Conservation (phyloP, 92 coral and sea anemone species). For the Porites evermanni region DNA sequence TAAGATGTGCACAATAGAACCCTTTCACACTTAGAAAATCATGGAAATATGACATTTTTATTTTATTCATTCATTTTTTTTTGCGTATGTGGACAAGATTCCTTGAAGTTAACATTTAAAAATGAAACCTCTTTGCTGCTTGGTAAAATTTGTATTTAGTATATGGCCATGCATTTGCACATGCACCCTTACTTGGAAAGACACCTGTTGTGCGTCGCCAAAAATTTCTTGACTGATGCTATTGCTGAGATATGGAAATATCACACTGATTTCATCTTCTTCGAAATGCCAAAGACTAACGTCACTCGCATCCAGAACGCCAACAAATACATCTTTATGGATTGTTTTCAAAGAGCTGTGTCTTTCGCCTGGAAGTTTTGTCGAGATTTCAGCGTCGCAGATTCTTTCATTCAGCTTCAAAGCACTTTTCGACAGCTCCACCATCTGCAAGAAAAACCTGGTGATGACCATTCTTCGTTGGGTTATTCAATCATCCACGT, state of each 20-base stretch:
- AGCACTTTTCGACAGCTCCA: not conserved
- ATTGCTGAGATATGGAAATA: not conserved
- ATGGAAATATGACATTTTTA: too few relatives aligned
- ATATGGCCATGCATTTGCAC: too few relatives aligned
- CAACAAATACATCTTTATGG: slow-evolving; percentile 10
- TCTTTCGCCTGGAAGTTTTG: slow-evolving; percentile 10
- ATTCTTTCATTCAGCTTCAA: not conserved
- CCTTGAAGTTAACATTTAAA: too few relatives aligned
- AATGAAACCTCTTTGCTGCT: too few relatives aligned
- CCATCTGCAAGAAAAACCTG: not conserved
- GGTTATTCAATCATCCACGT: too few relatives aligned
- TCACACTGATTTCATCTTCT: not conserved
- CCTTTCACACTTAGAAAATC: too few relatives aligned
- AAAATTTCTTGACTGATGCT: not conserved
- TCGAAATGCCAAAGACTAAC: not conserved
- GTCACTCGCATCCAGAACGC: slow-evolving; percentile 11
- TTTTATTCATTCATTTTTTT: too few relatives aligned
- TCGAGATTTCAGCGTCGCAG: not conserved
- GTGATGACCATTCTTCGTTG: too few relatives aligned
- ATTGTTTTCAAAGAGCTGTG: slow-evolving; percentile 14
- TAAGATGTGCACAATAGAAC: too few relatives aligned
- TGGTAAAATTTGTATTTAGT: too few relatives aligned
- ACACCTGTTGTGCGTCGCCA: slow-evolving; percentile 3
- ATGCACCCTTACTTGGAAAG: slow-evolving; percentile 1
- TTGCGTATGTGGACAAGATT: too few relatives aligned